Base-by-base conservation (phyloP, 2,113 vertebrate species). In the Peucedramus taeniatus region DNA sequence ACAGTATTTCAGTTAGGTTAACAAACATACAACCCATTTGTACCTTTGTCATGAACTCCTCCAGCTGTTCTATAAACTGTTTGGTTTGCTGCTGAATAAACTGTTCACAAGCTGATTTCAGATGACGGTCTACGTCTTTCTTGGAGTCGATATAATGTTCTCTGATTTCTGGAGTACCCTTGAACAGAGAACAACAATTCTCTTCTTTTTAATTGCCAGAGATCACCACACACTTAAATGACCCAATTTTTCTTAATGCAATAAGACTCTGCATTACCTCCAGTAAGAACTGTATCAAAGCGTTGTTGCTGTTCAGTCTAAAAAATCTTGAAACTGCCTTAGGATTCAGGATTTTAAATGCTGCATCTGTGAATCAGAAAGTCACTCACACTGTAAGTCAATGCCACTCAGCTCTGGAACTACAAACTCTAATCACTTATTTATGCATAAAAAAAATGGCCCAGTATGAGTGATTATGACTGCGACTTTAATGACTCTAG, bases 71-170 rank as follows among this genome's bases (percentile, higher is more conserved):
- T 82, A 99, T 98, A 69, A 99, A 99, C 95, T 99, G 98, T 79
- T 97, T 98, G 85, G 98, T 99, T 97, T 99, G 99, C 97, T 99
- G 99, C 97, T 99, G 99, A 94, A 99, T 99, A 94, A 99, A 99
- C 97, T 99, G 99, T 97, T 99, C 99, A 81, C 99, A 99, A 84
- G 99, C 99, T 26, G 98, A 98, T 93, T 99, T 99, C 97, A 99
- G 98, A 89, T 99, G 98, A 28, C 99, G 98, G 96, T 99, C 99
- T 66, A 99, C 99, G 1, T 99, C 99, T 90, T 99, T 99, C 97
- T 99, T 99, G 13, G 99, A 99, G 98, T 99, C 99, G 2, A 99
- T 99, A 95, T 99, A 99, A 97, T 99, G 99, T 95, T 99, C 99
- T 97, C 99, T 99, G 96, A 99, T 99, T 98, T 99, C 99, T 17